A percentile compares a stretch with the other conserved stretches of the same genome.
Conservation (phyloP, 1,140 invertebrate species). For the Heliconius congener region DNA sequence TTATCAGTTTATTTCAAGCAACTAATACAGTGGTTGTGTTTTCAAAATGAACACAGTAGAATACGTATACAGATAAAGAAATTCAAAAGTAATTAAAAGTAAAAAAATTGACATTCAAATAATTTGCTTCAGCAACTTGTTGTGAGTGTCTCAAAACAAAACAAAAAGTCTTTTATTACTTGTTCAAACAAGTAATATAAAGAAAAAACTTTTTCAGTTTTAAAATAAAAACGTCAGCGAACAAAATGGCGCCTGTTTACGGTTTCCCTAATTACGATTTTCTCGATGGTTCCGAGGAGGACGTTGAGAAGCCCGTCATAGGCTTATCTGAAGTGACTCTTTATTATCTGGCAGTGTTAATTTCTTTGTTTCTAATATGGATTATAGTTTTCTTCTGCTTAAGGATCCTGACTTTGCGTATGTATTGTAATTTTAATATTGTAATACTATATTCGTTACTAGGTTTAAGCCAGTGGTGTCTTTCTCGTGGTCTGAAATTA, state of each 20-base stretch:
- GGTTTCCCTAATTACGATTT: slow-evolving; percentile 53
- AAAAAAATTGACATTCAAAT: slow-evolving; percentile 48
- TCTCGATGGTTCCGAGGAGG: slow-evolving; percentile 31
- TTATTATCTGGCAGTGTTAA: slow-evolving; percentile 66
- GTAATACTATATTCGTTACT: background rate
- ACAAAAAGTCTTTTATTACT: slow-evolving; percentile 2
- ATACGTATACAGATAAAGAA: background rate
- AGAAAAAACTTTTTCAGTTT: background rate
- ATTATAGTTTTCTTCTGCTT: slow-evolving; percentile 63
- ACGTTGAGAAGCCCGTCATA: slow-evolving; percentile 31
- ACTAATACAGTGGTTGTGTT: slow-evolving; percentile 15
- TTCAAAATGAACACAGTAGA: slow-evolving; percentile 27
- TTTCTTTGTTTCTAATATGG: slow-evolving; percentile 61
- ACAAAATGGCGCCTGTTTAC: slow-evolving; percentile 48
- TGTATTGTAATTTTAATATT: slow-evolving; percentile 19
- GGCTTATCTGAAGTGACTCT: slow-evolving; percentile 55
- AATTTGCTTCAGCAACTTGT: slow-evolving; percentile 60
- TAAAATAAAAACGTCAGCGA: background rate
- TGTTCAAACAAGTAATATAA: background rate
- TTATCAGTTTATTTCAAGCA: slow-evolving; percentile 23
- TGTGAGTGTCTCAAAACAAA: slow-evolving; percentile 46
- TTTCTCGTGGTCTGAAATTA: too few species aligned
- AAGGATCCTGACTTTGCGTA: slow-evolving; percentile 61
- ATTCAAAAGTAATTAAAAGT: background rate
- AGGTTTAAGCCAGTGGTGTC: too few species aligned